phyloP scores from a whole-genome alignment of 2,113 vertebrate species.

The Prunella fulvescens region DNA sequence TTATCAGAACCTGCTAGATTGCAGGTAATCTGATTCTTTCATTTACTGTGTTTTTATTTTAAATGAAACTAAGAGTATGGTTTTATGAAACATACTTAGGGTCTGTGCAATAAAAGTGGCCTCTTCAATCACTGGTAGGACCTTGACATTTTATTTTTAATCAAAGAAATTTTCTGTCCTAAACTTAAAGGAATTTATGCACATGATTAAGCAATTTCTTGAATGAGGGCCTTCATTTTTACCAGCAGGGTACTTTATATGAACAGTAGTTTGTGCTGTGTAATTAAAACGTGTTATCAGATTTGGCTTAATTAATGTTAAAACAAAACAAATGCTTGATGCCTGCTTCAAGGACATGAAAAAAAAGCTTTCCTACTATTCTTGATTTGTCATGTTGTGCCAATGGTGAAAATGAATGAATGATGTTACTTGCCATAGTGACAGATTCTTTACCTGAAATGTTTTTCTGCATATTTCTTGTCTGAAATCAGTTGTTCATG shows the following conservation, averaged over 20 bases:
- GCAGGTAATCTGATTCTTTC: neutral
- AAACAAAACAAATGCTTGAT: conserved; percentile 39
- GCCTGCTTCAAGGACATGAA: conserved; percentile 10
- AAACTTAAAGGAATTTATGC: conserved; percentile 14
- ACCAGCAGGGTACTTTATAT: conserved; percentile 16
- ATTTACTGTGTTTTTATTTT: neutral
- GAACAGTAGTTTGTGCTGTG: conserved; percentile 6
- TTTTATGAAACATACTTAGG: neutral
- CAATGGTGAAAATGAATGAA: conserved; percentile 14
- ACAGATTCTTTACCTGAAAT: conserved; percentile 33
- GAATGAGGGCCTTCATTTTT: conserved; percentile 29
- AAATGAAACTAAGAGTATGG: neutral
- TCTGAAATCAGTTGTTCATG: conserved; percentile 29
- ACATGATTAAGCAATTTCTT: conserved; percentile 43
- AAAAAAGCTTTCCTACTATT: neutral
- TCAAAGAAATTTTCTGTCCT: neutral
- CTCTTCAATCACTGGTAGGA: neutral
- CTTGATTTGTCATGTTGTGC: conserved; percentile 22
- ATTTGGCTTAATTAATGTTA: conserved; percentile 57
- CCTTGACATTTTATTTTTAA: neutral
- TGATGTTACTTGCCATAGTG: neutral
- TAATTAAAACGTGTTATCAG: conserved; percentile 43
- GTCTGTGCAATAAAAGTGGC: neutral
- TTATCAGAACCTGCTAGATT: neutral
- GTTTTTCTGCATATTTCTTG: neutral